Evolutionary conservation across 2,888 invertebrate genomes (phyloP), one percentile per base, ranked within the genome.

Genomic region (Sialis lutaria): DNA sequence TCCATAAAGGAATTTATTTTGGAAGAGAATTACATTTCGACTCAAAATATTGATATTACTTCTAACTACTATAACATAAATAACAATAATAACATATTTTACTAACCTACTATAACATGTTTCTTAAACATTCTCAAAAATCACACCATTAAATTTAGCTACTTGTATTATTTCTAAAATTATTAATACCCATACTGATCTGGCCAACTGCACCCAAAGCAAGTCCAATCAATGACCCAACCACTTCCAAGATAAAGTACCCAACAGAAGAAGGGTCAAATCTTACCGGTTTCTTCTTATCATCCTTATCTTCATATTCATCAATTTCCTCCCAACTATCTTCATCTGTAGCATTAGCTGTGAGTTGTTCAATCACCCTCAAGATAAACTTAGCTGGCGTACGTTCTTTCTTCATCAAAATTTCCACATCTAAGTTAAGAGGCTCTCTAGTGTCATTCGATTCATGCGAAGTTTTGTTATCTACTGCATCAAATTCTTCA

Each of bases 161-260:
- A 22, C 2, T 22, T 22, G 22, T 22, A 22, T 22, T 22, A 22
- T 22, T 22, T 22, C 22, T 22, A 22, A 22, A 22, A 37, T 37
- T 37, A 10, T 5, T 37, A 12, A 10, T 37, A 9, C 7, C n/a
- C 8, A 22, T 22, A 42, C 30, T 42, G 22, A 22, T 6, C 34
- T 53, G 53, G 2, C 48, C 37, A 10, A 51, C 50, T 12, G 52
- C 53, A 6, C 53, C 53, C 13, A 52, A 42, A 31, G 49, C 48
- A 8, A 53, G 35, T 1, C 51, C 52, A 10, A 49, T 47, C 12
- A 53, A 37, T 31, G 49, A 46, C 5, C 49, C 52, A 22, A 53
- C 35, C 7, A 53, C 10, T 44, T 53, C 53, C 10, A 50, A 44
- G 32, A 53, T 33, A 35, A 46, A 53, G 4, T 49, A 37, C 4